Percentiles rank a stretch among this genome's conserved stretches.
phyloP scores from a whole-genome alignment of 2,888 invertebrate genomes.

The Blastobasis adustella region DNA sequence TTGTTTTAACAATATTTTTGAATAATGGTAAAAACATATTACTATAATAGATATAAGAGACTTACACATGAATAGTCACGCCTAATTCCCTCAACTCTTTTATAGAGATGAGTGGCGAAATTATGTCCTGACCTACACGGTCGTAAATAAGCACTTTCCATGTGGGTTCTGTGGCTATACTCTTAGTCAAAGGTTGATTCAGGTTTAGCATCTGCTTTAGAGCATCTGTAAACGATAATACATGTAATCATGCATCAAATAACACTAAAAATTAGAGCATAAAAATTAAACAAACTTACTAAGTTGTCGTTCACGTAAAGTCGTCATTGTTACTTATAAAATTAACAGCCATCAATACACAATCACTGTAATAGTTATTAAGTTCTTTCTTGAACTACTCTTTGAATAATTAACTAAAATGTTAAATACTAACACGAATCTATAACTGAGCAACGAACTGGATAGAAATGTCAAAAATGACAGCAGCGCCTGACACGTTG shows the following conservation, averaged over 20 bases:
- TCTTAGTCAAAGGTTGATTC: slow-evolving; percentile 86
- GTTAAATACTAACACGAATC: neutral
- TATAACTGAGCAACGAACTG: no score
- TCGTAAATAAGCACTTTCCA: slow-evolving; percentile 99
- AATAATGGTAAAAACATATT: neutral
- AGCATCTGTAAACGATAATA: slow-evolving; percentile 80
- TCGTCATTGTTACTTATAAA: slow-evolving; percentile 68
- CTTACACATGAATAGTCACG: slow-evolving; percentile 97
- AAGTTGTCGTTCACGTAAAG: slow-evolving; percentile 82
- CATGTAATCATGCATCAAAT: slow-evolving; percentile 6
- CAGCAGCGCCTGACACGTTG: slow-evolving; percentile 6
- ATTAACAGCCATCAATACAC: slow-evolving; percentile 27
- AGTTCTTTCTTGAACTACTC: neutral
- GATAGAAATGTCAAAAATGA: slow-evolving; percentile 1
- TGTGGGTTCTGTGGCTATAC: slow-evolving; percentile 87
- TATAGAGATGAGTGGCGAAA: slow-evolving; percentile 96
- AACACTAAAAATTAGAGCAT: slow-evolving; percentile 2
- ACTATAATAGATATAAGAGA: slow-evolving; percentile 17
- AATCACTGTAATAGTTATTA: slow-evolving; percentile 6
- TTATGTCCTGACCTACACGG: slow-evolving; percentile 96
- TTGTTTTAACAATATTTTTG: no score
- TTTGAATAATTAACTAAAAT: neutral
- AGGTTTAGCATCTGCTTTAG: slow-evolving; percentile 97
- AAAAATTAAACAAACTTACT: slow-evolving; percentile 57
- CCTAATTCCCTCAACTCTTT: slow-evolving; percentile 97